phyloP scores from a whole-genome alignment of 2,888 invertebrate species.

The Germaria angustata region DNA sequence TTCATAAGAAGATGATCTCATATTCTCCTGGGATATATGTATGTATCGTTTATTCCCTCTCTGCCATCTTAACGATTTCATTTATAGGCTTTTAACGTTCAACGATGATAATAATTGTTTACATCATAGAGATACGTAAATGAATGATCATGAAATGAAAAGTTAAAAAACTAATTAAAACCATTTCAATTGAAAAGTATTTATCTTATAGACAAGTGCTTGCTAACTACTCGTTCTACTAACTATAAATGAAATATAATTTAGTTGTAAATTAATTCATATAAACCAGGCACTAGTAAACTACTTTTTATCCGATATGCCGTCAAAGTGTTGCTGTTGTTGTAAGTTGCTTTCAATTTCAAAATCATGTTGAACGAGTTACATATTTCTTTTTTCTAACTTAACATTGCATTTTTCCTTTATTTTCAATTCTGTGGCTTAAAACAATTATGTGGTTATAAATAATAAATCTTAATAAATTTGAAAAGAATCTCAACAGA shows the following conservation, averaged over 20 bases:
- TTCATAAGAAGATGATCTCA: conserved; percentile 29
- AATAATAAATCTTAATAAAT: conserved; percentile 42
- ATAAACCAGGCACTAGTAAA: conserved; percentile 3
- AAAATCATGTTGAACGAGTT: conserved; percentile 51
- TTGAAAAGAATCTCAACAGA: conserved; percentile 2
- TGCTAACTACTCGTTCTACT: background rate
- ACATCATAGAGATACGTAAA: conserved; percentile 26
- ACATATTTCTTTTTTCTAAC: background rate
- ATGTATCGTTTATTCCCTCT: background rate
- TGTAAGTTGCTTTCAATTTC: conserved; percentile 47
- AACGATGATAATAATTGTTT: conserved; percentile 20
- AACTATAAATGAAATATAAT: conserved; percentile 6
- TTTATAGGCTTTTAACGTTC: background rate
- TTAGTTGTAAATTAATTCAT: conserved; percentile 6
- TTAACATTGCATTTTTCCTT: background rate
- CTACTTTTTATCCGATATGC: conserved; percentile 26
- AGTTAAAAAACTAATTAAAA: conserved; percentile 34
- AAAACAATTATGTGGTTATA: conserved; percentile 39
- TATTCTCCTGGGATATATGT: background rate
- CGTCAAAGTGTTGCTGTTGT: background rate
- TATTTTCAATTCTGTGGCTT: conserved; percentile 12
- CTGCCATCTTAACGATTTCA: background rate
- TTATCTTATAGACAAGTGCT: background rate
- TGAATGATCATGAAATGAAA: conserved; percentile 36
- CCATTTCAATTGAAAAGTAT: conserved; percentile 16